Percentiles rank a stretch among this genome's conserved stretches.
Evolutionary conservation across 2,797 vertebrate genomes (phyloP).

Genomic region (Notolabrus celidotus): DNA sequence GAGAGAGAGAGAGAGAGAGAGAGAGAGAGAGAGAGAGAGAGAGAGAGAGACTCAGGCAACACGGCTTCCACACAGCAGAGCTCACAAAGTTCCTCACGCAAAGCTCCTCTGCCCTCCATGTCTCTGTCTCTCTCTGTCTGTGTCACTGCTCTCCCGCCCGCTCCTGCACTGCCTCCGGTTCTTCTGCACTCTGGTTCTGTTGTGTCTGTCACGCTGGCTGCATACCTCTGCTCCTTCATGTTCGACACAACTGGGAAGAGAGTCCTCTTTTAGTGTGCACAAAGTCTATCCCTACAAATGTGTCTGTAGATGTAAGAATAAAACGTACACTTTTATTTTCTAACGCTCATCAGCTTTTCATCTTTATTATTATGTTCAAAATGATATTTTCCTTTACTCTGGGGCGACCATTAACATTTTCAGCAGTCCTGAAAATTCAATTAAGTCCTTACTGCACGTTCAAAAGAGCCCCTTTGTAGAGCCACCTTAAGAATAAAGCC

Average conservation of each 20-base stretch:
- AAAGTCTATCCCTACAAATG: slow-evolving; percentile 13
- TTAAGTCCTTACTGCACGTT: no score
- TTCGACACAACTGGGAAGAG: background rate
- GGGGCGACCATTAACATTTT: no score
- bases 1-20: slow-evolving; percentile 27
- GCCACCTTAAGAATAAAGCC: no score
- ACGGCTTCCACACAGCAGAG: slow-evolving; percentile 23
- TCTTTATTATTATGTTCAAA: no score
- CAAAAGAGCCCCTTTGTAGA: no score
- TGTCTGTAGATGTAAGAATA: background rate
- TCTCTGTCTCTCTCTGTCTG: slow-evolving; percentile 58
- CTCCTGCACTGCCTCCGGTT: slow-evolving; percentile 48
- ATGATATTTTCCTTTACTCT: no score
- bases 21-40: slow-evolving; percentile 12
- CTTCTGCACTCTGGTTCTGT: slow-evolving; percentile 16
- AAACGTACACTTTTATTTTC: background rate
- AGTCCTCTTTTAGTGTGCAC: slow-evolving; percentile 6
- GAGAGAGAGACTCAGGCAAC: slow-evolving; percentile 30
- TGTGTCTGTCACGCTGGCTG: slow-evolving; percentile 19
- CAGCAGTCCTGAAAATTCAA: no score
- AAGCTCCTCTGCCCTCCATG: slow-evolving; percentile 38
- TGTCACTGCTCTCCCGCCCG: slow-evolving; percentile 24
- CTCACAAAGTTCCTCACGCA: slow-evolving; percentile 22
- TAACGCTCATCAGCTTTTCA: background rate
- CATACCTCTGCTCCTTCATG: slow-evolving; percentile 15